These are phyloP conservation scores for Pseudonaja textilis DNA, from an alignment of 2,113 vertebrate genomes.

Conservation along the genomic window DNA sequence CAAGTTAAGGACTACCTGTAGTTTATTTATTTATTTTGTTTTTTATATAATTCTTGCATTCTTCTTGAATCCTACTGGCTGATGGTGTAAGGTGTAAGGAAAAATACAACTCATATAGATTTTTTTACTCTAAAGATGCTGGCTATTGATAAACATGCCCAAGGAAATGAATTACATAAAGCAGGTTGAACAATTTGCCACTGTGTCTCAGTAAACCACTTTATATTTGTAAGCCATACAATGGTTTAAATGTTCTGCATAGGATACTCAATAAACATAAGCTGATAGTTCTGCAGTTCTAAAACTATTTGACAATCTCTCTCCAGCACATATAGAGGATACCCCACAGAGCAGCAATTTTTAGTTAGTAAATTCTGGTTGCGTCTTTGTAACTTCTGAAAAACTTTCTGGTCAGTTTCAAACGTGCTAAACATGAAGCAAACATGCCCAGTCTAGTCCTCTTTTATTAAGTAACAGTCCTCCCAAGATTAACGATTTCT, in stretches of 20 bases:
- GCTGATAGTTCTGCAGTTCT: background rate
- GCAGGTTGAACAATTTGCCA: slow-evolving; percentile 5
- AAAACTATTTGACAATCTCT: background rate
- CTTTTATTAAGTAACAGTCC: background rate
- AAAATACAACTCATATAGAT: background rate
- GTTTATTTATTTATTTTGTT: background rate
- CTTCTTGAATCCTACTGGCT: background rate
- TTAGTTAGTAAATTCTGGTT: background rate
- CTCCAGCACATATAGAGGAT: background rate
- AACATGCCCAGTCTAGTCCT: background rate
- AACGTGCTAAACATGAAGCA: background rate
- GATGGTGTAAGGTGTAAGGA: background rate
- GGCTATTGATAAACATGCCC: background rate
- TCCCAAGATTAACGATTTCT: background rate
- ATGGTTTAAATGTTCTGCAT: background rate
- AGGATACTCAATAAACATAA: background rate
- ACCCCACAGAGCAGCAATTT: background rate
- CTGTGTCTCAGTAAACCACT: background rate
- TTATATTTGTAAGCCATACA: slow-evolving; percentile 13
- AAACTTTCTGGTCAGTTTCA: background rate
- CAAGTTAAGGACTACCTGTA: background rate
- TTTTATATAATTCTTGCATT: background rate
- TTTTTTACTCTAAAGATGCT: rapidly evolving
- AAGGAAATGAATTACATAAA: background rate
- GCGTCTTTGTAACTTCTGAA: background rate